Percentiles rank a stretch among this genome's conserved stretches.
Evolutionary conservation across 1,140 invertebrate species (phyloP).

Genomic region (Danaus plexippus): DNA sequence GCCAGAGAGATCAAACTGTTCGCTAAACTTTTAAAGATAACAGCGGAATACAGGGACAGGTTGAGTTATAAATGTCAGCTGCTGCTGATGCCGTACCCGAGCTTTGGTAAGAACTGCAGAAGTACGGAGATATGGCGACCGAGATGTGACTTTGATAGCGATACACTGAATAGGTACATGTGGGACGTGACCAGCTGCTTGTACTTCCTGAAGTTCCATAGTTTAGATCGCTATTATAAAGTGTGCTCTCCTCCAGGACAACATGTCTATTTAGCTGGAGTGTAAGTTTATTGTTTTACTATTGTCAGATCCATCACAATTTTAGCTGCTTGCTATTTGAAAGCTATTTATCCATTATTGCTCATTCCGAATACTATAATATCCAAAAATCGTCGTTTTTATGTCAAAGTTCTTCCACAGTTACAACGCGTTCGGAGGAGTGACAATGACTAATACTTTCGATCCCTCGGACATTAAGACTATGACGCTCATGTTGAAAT

Average conservation of each 20-base stretch:
- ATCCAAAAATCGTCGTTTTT: too few species aligned
- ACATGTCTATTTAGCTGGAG: conserved; percentile 65
- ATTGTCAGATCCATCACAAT: too few species aligned
- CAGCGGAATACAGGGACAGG: conserved; percentile 76
- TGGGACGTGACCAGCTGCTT: conserved; percentile 77
- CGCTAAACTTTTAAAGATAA: conserved; percentile 76
- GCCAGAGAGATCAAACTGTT: conserved; percentile 75
- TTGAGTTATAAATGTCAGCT: conserved; percentile 76
- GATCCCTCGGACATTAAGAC: conserved; percentile 40
- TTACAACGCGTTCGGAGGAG: conserved; percentile 56
- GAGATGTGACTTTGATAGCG: conserved; percentile 21
- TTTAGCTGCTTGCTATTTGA: too few species aligned
- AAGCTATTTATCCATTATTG: too few species aligned
- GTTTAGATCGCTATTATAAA: conserved; percentile 76
- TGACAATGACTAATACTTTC: conserved; percentile 35
- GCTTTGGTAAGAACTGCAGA: conserved; percentile 21
- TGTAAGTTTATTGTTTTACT: conserved; percentile 45
- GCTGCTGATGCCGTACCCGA: conserved; percentile 67
- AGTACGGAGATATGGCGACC: conserved; percentile 30
- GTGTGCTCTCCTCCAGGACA: conserved; percentile 76
- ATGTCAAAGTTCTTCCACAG: conserved; percentile 22
- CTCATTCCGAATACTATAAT: too few species aligned
- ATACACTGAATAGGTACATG: conserved; percentile 66
- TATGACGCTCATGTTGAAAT: conserved; percentile 72
- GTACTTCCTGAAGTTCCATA: conserved; percentile 76